Conservation (phyloP, 2,797 vertebrate genomes). For the Sebastes paucispinis region DNA sequence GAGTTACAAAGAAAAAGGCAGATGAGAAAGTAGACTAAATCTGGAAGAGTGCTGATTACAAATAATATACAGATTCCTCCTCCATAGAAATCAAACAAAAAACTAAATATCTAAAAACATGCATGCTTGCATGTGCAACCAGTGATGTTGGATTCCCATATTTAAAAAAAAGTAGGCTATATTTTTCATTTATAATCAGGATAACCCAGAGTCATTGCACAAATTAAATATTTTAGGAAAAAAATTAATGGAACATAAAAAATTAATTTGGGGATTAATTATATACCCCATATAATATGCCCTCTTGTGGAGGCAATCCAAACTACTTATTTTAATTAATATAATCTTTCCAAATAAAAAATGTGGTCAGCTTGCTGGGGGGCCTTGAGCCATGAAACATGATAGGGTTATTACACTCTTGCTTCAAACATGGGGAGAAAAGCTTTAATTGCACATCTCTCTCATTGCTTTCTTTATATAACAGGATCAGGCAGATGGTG, state of each 20-base stretch:
- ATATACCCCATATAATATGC: conserved; percentile 1
- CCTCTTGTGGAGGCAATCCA: conserved; percentile 30
- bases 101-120: neutral
- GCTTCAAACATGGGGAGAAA: conserved; percentile 29
- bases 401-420: conserved; percentile 1
- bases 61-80: neutral
- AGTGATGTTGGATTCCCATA: neutral
- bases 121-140: neutral
- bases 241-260: neutral
- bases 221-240: conserved; percentile 5
- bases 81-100: neutral
- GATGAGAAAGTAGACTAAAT: neutral
- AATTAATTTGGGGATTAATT: neutral
- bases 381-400: conserved; percentile 15
- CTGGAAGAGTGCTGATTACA: neutral
- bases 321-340: conserved; percentile 45
- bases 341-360: conserved; percentile 20
- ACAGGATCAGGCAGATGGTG: conserved; percentile 79
- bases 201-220: neutral
- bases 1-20: neutral
- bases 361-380: neutral
- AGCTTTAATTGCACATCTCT: conserved; percentile 66
- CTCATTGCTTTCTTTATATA: conserved; percentile 74
- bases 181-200: neutral
- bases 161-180: no score